These are phyloP conservation scores for Drosophila arawakana DNA, from an alignment of 1,140 invertebrate species.

Conservation along the genomic window DNA sequence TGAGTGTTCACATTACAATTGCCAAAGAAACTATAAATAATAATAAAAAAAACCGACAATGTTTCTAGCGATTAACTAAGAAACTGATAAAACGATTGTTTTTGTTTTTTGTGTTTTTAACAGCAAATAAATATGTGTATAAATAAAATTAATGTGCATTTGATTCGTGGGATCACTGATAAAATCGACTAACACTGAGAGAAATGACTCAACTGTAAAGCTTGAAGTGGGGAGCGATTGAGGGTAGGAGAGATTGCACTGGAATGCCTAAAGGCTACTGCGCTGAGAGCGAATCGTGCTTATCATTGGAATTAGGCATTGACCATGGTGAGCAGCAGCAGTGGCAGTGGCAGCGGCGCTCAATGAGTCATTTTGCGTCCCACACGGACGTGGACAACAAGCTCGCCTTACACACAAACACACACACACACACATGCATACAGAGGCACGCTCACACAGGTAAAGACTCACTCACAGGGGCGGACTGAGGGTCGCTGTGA, in stretches of 20 bases:
- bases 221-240: not conserved
- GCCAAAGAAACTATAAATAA: conserved; percentile 60
- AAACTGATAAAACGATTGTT: conserved; percentile 41
- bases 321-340: conserved; percentile 23
- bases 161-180: conserved; percentile 21
- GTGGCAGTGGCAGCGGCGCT: not conserved
- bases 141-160: conserved; percentile 23
- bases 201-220: conserved; percentile 23
- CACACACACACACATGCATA: conserved; percentile 3
- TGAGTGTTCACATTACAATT: conserved; percentile 56
- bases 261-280: conserved; percentile 8
- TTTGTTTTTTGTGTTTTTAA: not conserved
- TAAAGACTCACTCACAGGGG: conserved; percentile 10
- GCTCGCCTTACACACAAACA: conserved; percentile 39
- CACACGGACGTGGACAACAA: conserved; percentile 48
- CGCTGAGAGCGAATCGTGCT: conserved; percentile 31
- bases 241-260: not conserved
- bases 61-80: conserved; percentile 39
- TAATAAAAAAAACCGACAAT: conserved; percentile 39
- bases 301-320: conserved; percentile 53
- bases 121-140: conserved; percentile 9
- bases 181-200: not conserved
- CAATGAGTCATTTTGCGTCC: conserved; percentile 41
- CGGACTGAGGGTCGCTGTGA: conserved; percentile 43
- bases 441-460: not conserved